Conservation (phyloP, 2,797 vertebrate species). For the Scolopax bukidnonensis region DNA sequence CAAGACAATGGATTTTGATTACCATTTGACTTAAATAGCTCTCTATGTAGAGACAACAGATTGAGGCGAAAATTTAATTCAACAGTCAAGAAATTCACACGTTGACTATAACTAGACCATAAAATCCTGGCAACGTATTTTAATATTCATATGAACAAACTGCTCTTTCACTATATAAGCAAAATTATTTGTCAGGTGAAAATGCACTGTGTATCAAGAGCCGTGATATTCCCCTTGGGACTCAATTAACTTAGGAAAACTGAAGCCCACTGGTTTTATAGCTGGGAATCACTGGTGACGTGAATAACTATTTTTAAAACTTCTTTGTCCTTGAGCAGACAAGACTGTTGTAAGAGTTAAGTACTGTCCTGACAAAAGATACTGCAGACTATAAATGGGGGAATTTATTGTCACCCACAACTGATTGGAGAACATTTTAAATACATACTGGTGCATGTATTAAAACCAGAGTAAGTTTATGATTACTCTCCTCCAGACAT, state of each 20-base stretch:
- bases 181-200: constrained; percentile 4
- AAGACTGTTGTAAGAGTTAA: constrained; percentile 1
- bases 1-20: constrained; percentile 40
- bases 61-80: constrained; percentile 41
- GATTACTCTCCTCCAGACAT: not conserved
- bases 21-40: not conserved
- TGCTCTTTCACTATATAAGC: not conserved
- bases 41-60: not conserved
- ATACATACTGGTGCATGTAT: not conserved
- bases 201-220: not conserved
- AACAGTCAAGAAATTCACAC: constrained; percentile 49
- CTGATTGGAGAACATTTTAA: not conserved
- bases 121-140: constrained; percentile 14
- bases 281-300: constrained; percentile 23
- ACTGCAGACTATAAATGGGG: not conserved
- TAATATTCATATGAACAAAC: constrained; percentile 33
- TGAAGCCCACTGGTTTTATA: constrained; percentile 18
- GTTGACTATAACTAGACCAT: constrained; percentile 20
- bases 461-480: not conserved
- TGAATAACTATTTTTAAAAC: constrained; percentile 43
- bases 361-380: constrained; percentile 5
- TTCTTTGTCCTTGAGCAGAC: not conserved
- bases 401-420: not conserved
- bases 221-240: constrained; percentile 2
- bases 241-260: constrained; percentile 61